Base-by-base conservation (phyloP, 2,888 invertebrate genomes). In the Rhamnusium bicolor region DNA sequence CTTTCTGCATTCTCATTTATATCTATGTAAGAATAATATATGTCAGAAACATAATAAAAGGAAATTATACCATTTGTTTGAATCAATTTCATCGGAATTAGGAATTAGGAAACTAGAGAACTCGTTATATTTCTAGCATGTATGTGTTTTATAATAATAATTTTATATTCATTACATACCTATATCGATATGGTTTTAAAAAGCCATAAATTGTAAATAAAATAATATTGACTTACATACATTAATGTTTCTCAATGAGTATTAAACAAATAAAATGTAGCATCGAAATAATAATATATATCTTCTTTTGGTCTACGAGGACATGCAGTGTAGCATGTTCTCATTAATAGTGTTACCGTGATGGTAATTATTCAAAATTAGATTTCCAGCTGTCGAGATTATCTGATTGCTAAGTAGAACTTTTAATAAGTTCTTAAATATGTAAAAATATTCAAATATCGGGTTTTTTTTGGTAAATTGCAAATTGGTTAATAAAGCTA, bases 401-500 rank as follows among this genome's bases (percentile, higher is more conserved):
- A 47, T 14, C n/a, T 12, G 7, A 47, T 47, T 47, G 47, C 51
- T 18, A 18, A 51, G 18, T 51, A 19, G 51, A 40, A 12, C 40
- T 40, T 40, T 6, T 10, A 6, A 8, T 19, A 49, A 16, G 18
- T 29, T 16, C 18, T 27, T 61, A 61, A 46, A 32, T 65, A 65
- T 65, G 53, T 12, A 54, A 65, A 49, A 40, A 16, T 53, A 65
- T 65, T 51, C 53, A 18, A 12, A 53, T 32, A 19, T 65, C 53
- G 65, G 18, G 27, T 53, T 51, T 19, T 46, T 32, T 53, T 40
- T n/a, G 40, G 21, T 65, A 65, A 54, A 14, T 53, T 0, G 53
- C 32, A 54, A 65, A 65, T 53, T 63, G 63, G 14, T 14, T 18
- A 51, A 27, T 63, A 63, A 63, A 63, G 27, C 51, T 49, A 32